phyloP scores from a whole-genome alignment of 2,797 vertebrate genomes.

The Mycteria americana region DNA sequence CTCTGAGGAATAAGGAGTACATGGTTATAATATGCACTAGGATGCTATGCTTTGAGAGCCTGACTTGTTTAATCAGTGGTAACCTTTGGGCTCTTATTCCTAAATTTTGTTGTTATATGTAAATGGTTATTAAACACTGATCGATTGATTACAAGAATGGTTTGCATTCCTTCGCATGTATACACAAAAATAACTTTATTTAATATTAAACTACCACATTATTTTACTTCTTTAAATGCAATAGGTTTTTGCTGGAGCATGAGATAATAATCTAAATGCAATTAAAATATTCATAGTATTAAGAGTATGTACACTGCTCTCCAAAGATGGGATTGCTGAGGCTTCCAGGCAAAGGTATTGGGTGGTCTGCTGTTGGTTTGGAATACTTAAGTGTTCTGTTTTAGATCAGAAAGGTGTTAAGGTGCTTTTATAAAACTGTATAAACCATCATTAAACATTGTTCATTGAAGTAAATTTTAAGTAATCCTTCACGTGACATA shows the following conservation, averaged over 20 bases:
- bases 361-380: conserved; percentile 71
- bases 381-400: conserved; percentile 67
- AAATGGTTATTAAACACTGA: conserved; percentile 30
- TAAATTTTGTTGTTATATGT: not conserved
- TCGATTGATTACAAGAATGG: conserved; percentile 2
- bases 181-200: conserved; percentile 59
- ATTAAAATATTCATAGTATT: conserved; percentile 64
- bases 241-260: conserved; percentile 42
- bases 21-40: not conserved
- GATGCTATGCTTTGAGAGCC: not conserved
- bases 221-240: conserved; percentile 57
- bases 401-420: conserved; percentile 75
- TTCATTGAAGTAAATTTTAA: conserved; percentile 70
- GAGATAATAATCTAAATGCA: conserved; percentile 71
- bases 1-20: not conserved
- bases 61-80: not conserved
- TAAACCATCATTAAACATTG: conserved; percentile 74
- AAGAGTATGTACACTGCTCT: conserved; percentile 26
- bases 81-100: not conserved
- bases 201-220: conserved; percentile 50
- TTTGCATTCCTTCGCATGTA: conserved; percentile 62
- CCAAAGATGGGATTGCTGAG: conserved; percentile 62
- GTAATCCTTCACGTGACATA: conserved; percentile 61
- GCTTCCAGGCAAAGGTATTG: conserved; percentile 65
- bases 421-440: conserved; percentile 74